Conservation (phyloP, 2,797 vertebrate genomes). For the Scolopax rusticola region DNA sequence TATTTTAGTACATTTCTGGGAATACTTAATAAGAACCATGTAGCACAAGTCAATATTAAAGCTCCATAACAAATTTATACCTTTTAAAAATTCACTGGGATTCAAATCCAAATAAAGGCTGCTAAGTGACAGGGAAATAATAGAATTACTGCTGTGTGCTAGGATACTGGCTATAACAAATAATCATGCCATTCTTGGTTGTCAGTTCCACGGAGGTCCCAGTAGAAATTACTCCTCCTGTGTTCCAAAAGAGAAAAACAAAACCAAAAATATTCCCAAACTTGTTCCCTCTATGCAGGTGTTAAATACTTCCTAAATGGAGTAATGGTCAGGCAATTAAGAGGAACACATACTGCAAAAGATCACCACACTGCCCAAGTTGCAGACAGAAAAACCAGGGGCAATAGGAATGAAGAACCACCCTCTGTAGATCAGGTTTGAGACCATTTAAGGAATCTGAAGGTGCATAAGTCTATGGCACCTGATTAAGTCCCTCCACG, state of each 20-base stretch:
- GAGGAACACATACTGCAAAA: not conserved
- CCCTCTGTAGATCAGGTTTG: too few relatives aligned
- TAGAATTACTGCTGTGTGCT: not conserved
- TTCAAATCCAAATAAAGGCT: slow-evolving; percentile 35
- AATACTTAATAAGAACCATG: slow-evolving; percentile 10
- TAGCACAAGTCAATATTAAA: slow-evolving; percentile 23
- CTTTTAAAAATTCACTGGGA: slow-evolving; percentile 29
- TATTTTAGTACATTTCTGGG: slow-evolving; percentile 25
- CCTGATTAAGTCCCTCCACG: too few relatives aligned
- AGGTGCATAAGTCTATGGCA: too few relatives aligned
- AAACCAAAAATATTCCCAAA: not conserved
- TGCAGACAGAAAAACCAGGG: too few relatives aligned
- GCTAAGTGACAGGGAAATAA: slow-evolving; percentile 23
- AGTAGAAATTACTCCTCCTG: not conserved
- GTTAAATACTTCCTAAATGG: not conserved
- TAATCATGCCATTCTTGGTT: not conserved
- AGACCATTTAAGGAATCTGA: too few relatives aligned
- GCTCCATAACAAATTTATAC: slow-evolving; percentile 16
- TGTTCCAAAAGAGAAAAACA: not conserved
- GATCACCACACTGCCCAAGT: not conserved
- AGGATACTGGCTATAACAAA: not conserved
- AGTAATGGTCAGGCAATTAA: not conserved
- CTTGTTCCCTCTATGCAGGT: not conserved
- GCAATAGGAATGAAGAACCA: too few relatives aligned
- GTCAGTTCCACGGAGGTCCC: not conserved